Evolutionary conservation across 2,113 vertebrate genomes (phyloP), one percentile per base, ranked within the genome.

Genomic region (Corapipo altera): DNA sequence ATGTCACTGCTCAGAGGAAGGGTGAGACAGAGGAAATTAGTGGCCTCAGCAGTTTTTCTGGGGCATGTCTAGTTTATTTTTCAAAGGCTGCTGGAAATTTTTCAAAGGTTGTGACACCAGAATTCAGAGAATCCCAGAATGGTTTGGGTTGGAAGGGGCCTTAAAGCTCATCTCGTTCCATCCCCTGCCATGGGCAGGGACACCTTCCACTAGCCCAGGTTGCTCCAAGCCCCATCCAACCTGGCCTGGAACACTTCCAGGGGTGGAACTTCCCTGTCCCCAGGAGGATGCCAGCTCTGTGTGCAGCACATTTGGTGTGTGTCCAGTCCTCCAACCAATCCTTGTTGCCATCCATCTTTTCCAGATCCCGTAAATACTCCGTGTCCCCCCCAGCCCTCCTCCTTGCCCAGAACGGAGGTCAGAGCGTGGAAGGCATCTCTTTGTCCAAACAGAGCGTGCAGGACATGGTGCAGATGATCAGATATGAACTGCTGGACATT

Each of bases 361-460:
- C 15, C 94, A 99, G 99, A 96, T 98, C 98, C 84, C 94, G 39
- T 39, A 98, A 98, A 66, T 98, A 98, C 11, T 39, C 82, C 0
- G 96, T 97, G 66, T 88, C 96, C 51, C 98, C 98, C 26, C 99
- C 99, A 43, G 98, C 97, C 21, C 89, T 99, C 33, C 93, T 99
- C 84, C 96, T 99, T 24, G 98, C 98, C 81, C 98, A 97, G 23
- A 97, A 96, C 1, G 66, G 98, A 89, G 94, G 73, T 80, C 76
- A 10, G 37, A 87, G 76, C 14, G 77, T 97, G 85, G 96, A 95
- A 62, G 89, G 97, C 67, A 64, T 98, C 11, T 3, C 95, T 4
- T 92, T 99, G 55, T 79, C 97, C 24, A 73, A 97, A 3, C 74
- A 87, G 35, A 97, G 81, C 5, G 9, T 51, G 0, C 92, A 97